Percentiles rank a stretch among this genome's conserved stretches.
Conservation (phyloP, 2,113 vertebrate species). For the Cyprinodon variegatus region DNA sequence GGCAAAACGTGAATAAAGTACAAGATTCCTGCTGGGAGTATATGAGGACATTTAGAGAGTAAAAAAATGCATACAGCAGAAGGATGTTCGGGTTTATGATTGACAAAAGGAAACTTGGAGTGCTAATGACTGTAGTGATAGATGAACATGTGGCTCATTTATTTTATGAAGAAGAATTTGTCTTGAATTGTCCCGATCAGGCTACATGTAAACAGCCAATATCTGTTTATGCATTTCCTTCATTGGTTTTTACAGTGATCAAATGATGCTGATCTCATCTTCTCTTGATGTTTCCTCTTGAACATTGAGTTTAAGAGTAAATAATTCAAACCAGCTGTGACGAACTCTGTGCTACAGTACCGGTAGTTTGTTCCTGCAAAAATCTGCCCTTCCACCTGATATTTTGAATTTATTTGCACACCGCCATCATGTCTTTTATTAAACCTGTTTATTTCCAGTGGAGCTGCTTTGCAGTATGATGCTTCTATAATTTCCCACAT, state of each 20-base stretch:
- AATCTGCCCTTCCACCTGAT: slow-evolving; percentile 11
- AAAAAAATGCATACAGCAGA: neutral
- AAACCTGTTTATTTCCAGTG: slow-evolving; percentile 36
- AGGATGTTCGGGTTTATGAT: neutral
- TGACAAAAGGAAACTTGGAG: neutral
- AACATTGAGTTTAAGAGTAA: neutral
- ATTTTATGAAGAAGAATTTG: neutral
- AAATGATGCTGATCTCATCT: neutral
- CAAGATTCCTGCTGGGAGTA: neutral
- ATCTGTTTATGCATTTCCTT: neutral
- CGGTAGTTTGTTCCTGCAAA: neutral
- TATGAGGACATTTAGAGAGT: neutral
- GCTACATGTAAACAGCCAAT: neutral
- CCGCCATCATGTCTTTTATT: slow-evolving; percentile 23
- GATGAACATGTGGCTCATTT: neutral
- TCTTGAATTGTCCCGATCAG: neutral
- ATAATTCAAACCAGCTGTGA: neutral
- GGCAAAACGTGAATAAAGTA: neutral
- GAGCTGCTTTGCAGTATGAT: slow-evolving; percentile 16
- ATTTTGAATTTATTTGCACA: slow-evolving; percentile 39
- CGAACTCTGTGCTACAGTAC: neutral
- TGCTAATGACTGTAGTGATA: neutral
- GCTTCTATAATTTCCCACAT: slow-evolving; percentile 38
- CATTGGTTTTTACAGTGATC: neutral
- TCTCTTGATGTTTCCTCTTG: neutral